These are phyloP conservation scores for Drosophila lacicola DNA, from an alignment of 2,888 invertebrate genomes.

Conservation along the genomic window DNA sequence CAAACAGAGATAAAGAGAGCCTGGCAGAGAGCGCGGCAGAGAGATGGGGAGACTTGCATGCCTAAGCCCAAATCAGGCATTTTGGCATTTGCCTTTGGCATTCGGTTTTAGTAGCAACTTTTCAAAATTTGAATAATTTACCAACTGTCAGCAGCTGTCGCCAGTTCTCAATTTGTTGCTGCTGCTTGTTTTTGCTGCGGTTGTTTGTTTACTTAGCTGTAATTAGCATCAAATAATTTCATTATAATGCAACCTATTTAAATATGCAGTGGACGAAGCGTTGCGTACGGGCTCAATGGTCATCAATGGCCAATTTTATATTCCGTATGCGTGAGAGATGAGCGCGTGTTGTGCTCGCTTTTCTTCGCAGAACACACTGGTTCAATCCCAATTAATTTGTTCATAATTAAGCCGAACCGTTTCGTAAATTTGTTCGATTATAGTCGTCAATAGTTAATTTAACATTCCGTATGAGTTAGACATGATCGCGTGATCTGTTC, in stretches of 20 bases:
- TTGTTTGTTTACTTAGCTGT: conserved; percentile 52
- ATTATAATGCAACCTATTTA: conserved; percentile 61
- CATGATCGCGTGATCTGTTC: too few relatives aligned
- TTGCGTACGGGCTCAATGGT: too few relatives aligned
- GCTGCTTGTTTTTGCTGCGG: conserved; percentile 36
- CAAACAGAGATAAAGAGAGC: conserved; percentile 4
- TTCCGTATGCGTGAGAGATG: not conserved
- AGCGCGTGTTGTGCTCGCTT: not conserved
- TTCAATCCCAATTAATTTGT: too few relatives aligned
- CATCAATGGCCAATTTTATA: conserved; percentile 1
- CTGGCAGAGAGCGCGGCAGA: not conserved
- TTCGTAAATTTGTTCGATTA: too few relatives aligned
- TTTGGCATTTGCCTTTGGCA: conserved; percentile 25
- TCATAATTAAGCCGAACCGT: too few relatives aligned
- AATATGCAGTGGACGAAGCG: conserved; percentile 40
- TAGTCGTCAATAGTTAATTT: too few relatives aligned
- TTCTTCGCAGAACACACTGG: not conserved
- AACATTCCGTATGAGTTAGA: too few relatives aligned
- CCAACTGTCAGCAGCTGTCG: conserved; percentile 34
- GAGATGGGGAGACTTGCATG: not conserved
- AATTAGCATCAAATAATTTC: conserved; percentile 72
- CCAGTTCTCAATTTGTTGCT: conserved; percentile 23
- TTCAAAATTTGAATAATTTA: conserved; percentile 43
- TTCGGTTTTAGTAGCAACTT: conserved; percentile 13
- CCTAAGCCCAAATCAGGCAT: conserved; percentile 28